A percentile compares a stretch with the other conserved stretches of the same genome.
Evolutionary conservation across 2,113 vertebrate species (phyloP).

Genomic region (Scatophagus argus): DNA sequence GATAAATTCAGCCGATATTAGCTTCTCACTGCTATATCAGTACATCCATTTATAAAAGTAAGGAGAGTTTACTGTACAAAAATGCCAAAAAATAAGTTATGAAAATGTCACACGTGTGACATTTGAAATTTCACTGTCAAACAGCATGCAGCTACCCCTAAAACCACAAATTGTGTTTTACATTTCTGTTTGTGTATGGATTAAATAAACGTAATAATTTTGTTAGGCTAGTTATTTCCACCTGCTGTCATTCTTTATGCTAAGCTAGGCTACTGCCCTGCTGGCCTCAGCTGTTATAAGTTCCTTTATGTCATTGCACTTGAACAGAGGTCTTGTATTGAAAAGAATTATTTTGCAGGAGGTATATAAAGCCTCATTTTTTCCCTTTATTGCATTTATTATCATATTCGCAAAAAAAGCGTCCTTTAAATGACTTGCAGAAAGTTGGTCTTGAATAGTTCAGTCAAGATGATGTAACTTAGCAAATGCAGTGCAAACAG

Average conservation of each 20-base stretch:
- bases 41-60: neutral
- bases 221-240: neutral
- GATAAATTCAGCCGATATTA: neutral
- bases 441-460: neutral
- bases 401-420: neutral
- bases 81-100: neutral
- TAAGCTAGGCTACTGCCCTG: neutral
- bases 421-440: neutral
- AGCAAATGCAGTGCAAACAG: no score
- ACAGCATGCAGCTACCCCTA: no score
- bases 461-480: no score
- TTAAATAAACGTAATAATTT: neutral
- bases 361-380: no score
- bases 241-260: neutral
- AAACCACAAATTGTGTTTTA: no score
- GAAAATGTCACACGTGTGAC: no score
- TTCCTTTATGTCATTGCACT: neutral
- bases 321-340: no score
- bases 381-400: neutral
- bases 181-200: neutral
- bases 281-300: no score
- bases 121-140: no score
- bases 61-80: neutral
- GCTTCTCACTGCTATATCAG: neutral
- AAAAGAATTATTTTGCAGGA: no score